phyloP scores from a whole-genome alignment of 1,140 invertebrate genomes.

The Latrodectus geometricus region DNA sequence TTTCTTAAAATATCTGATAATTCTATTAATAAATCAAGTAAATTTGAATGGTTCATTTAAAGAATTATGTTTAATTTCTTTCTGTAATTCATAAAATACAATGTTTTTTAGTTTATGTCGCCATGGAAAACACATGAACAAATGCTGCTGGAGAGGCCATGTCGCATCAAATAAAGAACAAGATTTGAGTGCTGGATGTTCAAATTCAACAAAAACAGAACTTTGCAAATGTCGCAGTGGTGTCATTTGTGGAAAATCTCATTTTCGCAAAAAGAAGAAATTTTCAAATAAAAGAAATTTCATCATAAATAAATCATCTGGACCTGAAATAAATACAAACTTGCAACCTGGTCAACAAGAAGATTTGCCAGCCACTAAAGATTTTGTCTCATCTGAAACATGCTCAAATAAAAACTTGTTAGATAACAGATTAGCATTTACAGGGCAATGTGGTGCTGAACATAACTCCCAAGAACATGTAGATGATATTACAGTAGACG shows the following conservation, averaged over 20 bases:
- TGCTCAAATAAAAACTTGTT: constrained; percentile 16
- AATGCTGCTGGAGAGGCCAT: not conserved
- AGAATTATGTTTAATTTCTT: too few relatives aligned
- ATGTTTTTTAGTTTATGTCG: constrained; percentile 32
- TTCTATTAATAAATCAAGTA: too few relatives aligned
- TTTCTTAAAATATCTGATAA: too few relatives aligned
- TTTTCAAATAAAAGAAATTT: not conserved
- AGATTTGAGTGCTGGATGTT: constrained; percentile 11
- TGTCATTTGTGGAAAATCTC: not conserved
- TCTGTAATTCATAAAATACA: not conserved
- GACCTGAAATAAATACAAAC: constrained; percentile 10
- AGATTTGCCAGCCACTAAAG: constrained; percentile 3
- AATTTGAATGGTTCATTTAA: too few relatives aligned
- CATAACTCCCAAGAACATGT: constrained; percentile 72
- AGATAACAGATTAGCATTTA: constrained; percentile 38
- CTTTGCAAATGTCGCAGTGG: constrained; percentile 27
- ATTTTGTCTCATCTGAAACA: not conserved
- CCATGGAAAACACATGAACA: not conserved
- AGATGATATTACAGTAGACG: constrained; percentile 83
- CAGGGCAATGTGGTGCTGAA: constrained; percentile 32
- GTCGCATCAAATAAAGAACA: constrained; percentile 1
- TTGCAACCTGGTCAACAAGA: constrained; percentile 18
- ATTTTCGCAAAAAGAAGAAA: constrained; percentile 36
- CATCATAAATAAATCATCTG: constrained; percentile 7
- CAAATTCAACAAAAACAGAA: constrained; percentile 15